A percentile compares a stretch with the other conserved stretches of the same genome.
phyloP scores from a whole-genome alignment of 2,113 vertebrate species.

The Neodontobutis hainanensis region DNA sequence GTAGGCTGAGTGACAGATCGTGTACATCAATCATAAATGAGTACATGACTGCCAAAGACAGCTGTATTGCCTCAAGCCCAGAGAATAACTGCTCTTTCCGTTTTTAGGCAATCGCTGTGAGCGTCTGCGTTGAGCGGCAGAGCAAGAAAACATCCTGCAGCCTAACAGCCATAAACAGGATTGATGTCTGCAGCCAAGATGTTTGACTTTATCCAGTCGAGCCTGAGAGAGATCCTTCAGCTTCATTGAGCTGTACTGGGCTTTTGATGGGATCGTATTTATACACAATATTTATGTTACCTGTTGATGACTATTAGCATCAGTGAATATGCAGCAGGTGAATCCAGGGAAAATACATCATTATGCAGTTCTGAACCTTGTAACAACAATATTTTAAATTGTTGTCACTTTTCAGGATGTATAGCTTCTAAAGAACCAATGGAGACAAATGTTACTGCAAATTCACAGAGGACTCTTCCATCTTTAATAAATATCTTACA shows the following conservation, averaged over 20 bases:
- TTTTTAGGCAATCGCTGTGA: constrained; percentile 49
- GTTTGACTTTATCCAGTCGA: constrained; percentile 72
- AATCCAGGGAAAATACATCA: constrained; percentile 9
- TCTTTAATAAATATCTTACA: too few relatives aligned
- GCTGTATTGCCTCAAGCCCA: constrained; percentile 60
- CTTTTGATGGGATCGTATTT: constrained; percentile 65
- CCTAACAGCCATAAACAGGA: constrained; percentile 73
- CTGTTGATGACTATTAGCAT: constrained; percentile 36
- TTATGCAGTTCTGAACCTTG: neutral
- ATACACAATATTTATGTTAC: constrained; percentile 48
- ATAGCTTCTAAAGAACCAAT: too few relatives aligned
- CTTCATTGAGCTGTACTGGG: constrained; percentile 69
- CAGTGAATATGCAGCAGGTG: constrained; percentile 16
- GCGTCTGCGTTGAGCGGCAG: constrained; percentile 62
- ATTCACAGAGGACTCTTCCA: too few relatives aligned
- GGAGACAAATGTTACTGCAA: too few relatives aligned
- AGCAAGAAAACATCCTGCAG: constrained; percentile 72
- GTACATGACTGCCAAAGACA: constrained; percentile 53
- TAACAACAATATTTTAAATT: neutral
- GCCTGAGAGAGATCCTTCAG: constrained; percentile 73
- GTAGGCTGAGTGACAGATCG: constrained; percentile 21
- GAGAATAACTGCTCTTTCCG: constrained; percentile 60
- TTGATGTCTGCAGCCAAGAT: constrained; percentile 71
- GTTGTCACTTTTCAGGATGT: too few relatives aligned
- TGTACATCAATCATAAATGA: constrained; percentile 62